Evolutionary conservation across 2,888 invertebrate genomes (phyloP), one percentile per base, ranked within the genome.

Genomic region (Drosophila multiciliata): DNA sequence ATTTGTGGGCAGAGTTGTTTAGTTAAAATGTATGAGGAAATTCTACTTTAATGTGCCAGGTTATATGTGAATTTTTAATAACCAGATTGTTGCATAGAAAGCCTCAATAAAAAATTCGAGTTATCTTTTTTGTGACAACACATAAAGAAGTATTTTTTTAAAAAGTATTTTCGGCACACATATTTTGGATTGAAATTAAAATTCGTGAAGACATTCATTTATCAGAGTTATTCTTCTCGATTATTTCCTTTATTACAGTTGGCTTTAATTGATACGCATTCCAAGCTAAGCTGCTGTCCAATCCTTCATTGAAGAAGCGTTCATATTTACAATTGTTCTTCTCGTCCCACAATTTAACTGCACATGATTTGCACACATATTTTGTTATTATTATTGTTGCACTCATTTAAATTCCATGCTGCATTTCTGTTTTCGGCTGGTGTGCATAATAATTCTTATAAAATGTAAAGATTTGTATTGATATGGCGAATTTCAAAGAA

Each of bases 391-490:
- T 65, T 62, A 49, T 50, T 32, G 32, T 50, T 32, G 35, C 83
- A 71, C 83, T 88, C 66, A 84, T 84, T 84, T 35, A 80, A 75
- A 84, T 84, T 84, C 84, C 78, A 58, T 32, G 71, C 87, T 68
- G 80, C 69, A 66, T 42, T 60, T 52, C 57, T 48, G 33, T 15
- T 36, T 26, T 35, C 26, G n/a, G 15, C n/a, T 53, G 15, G 65
- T 54, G 33, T 61, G 20, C 42, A 42, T 61, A 49, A 33, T 66
- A 66, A 60, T 61, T 71, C 42, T 49, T 63, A 69, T 58, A 57
- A 53, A 62, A n/a, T 42, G 40, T 48, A 54, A 33, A 61, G 35
- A 70, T 66, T 52, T 66, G 55, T 52, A 49, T 55, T 35, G 59
- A 59, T 11, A 65, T 52, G 45, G 42, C 55, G 67, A 36, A 38